Conservation (phyloP, 64 coral and sea anemone species). For the Montipora capricornis region DNA sequence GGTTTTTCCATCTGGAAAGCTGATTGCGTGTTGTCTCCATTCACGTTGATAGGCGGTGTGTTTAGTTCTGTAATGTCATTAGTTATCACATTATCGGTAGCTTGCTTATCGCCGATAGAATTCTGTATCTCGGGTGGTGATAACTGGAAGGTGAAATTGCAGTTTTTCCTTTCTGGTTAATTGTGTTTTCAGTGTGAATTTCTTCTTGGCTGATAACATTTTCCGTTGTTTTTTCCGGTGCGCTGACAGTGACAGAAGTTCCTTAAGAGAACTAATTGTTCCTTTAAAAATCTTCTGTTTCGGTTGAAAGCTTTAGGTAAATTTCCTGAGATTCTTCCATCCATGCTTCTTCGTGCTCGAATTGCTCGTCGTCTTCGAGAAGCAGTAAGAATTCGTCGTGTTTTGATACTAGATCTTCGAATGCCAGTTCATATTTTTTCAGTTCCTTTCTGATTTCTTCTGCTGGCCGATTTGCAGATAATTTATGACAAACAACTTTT, state of each 20-base stretch:
- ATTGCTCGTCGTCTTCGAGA: background rate
- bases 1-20: slow-evolving; percentile 28
- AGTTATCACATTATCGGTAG: background rate
- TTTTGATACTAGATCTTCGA: background rate
- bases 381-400: slow-evolving; percentile 6
- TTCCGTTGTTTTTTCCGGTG: background rate
- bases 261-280: background rate
- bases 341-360: slow-evolving; percentile 27
- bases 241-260: background rate
- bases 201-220: background rate
- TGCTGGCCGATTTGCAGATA: slow-evolving; percentile 16
- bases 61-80: too few relatives aligned
- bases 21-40: background rate
- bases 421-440: slow-evolving; percentile 1
- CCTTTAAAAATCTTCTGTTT: slow-evolving; percentile 8
- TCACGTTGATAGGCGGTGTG: background rate
- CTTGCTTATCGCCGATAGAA: background rate
- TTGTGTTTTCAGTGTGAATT: slow-evolving; percentile 12
- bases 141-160: background rate
- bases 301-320: background rate
- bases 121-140: background rate
- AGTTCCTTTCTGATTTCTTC: slow-evolving; percentile 16
- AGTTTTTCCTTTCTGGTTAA: background rate
- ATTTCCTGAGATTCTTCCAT: slow-evolving; percentile 9
- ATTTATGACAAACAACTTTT: background rate